These are phyloP conservation scores for Trematomus bernacchii DNA, from an alignment of 2,797 vertebrate species.

Conservation along the genomic window DNA sequence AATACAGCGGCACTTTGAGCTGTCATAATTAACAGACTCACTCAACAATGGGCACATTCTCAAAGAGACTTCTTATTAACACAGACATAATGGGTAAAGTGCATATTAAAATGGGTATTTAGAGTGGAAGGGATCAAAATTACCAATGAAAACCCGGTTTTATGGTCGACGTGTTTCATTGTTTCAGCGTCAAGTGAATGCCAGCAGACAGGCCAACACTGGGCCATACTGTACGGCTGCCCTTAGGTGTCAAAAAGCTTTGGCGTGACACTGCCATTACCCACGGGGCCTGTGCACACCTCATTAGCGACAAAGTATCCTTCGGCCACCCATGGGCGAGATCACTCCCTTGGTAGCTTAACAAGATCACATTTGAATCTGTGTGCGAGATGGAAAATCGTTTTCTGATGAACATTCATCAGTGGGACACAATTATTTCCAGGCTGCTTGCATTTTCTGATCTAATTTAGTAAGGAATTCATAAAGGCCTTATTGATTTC, in stretches of 20 bases:
- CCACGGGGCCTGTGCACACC: conserved; percentile 74
- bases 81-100: conserved; percentile 75
- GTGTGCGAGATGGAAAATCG: conserved; percentile 40
- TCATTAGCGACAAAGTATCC: conserved; percentile 80
- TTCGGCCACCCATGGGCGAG: conserved; percentile 76
- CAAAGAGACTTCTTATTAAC: conserved; percentile 82
- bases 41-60: conserved; percentile 81
- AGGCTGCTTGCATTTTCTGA: conserved; percentile 56
- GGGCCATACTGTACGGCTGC: conserved; percentile 55
- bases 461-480: conserved; percentile 40
- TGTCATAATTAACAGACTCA: conserved; percentile 83
- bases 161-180: conserved; percentile 70
- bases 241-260: conserved; percentile 72
- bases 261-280: conserved; percentile 73
- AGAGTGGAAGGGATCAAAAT: conserved; percentile 78
- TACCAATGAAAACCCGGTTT: conserved; percentile 71
- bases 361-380: conserved; percentile 79
- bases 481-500: conserved; percentile 24
- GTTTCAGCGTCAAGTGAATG: conserved; percentile 65
- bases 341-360: conserved; percentile 71
- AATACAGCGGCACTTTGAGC: conserved; percentile 80
- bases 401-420: conserved; percentile 72
- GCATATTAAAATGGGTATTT: conserved; percentile 78
- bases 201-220: conserved; percentile 51
- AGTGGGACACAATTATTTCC: conserved; percentile 68